phyloP scores from a whole-genome alignment of 1,140 invertebrate genomes.

The Eurosta solidaginis region DNA sequence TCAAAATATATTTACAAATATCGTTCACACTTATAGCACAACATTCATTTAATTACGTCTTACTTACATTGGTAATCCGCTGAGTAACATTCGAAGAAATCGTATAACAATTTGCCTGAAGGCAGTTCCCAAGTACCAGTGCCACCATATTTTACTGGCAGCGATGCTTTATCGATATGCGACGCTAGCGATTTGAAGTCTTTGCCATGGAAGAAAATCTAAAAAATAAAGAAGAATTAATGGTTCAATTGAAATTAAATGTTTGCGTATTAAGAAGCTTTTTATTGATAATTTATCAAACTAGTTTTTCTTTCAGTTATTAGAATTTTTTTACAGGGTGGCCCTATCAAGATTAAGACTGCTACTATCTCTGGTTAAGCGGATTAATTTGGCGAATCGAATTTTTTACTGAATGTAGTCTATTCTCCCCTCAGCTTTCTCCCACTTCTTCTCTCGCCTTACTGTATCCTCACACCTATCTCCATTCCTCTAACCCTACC shows the following conservation, averaged over 20 bases:
- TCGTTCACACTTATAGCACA: neutral
- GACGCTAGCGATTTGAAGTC: constrained; percentile 69
- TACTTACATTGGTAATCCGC: constrained; percentile 64
- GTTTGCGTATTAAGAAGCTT: too few species aligned
- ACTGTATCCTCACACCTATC: too few species aligned
- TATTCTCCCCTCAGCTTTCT: too few species aligned
- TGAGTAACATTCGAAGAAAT: constrained; percentile 64
- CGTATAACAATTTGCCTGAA: constrained; percentile 61
- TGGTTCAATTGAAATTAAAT: too few species aligned
- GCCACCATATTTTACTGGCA: constrained; percentile 75
- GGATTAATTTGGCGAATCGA: too few species aligned
- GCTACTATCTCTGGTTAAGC: too few species aligned
- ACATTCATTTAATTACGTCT: neutral
- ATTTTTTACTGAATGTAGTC: too few species aligned
- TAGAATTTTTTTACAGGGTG: too few species aligned
- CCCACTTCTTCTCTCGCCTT: too few species aligned
- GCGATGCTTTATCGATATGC: constrained; percentile 66
- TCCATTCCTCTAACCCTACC: too few species aligned
- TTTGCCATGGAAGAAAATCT: constrained; percentile 76
- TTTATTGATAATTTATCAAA: neutral
- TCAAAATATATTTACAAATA: neutral
- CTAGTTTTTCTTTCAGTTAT: too few species aligned
- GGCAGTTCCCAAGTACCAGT: constrained; percentile 62
- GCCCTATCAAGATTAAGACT: too few species aligned
- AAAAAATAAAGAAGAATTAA: neutral